Conservation (phyloP, 2,113 vertebrate genomes). For the Nycticryphes semicollaris region DNA sequence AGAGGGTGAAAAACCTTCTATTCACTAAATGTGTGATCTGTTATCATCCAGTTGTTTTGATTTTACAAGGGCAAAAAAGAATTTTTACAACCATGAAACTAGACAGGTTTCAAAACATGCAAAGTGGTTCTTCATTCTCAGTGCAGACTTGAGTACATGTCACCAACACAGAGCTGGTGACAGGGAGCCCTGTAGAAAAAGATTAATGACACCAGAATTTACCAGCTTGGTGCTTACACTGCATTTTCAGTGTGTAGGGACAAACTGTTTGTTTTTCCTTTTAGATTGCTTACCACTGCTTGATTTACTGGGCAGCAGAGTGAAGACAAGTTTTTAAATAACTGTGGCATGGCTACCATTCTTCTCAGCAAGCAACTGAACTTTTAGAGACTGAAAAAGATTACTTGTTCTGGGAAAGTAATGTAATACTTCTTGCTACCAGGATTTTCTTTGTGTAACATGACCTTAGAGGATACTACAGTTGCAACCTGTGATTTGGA, state of each 20-base stretch:
- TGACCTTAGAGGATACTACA: not conserved
- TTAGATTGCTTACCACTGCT: conserved; percentile 57
- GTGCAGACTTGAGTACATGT: conserved; percentile 24
- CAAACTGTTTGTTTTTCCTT: conserved; percentile 69
- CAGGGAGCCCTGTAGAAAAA: conserved; percentile 55
- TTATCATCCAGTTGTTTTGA: conserved; percentile 25
- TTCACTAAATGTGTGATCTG: not conserved
- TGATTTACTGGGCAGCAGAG: conserved; percentile 66
- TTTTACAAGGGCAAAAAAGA: not conserved
- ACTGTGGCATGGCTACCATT: conserved; percentile 41
- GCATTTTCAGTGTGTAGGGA: conserved; percentile 50
- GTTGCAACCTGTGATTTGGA: not conserved
- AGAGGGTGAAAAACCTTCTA: not conserved
- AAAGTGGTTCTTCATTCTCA: conserved; percentile 45
- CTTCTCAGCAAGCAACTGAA: conserved; percentile 21
- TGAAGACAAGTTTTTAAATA: conserved; percentile 71
- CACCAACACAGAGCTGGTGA: conserved; percentile 25
- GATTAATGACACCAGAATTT: conserved; percentile 67
- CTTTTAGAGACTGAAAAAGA: conserved; percentile 1
- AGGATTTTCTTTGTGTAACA: not conserved
- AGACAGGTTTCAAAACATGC: conserved; percentile 67
- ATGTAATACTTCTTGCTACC: not conserved
- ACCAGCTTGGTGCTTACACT: conserved; percentile 60
- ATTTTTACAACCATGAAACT: not conserved
- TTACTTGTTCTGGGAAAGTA: conserved; percentile 10